These are phyloP conservation scores for Dipodomys merriami DNA, from an alignment of 2,113 vertebrate genomes.

Conservation along the genomic window DNA sequence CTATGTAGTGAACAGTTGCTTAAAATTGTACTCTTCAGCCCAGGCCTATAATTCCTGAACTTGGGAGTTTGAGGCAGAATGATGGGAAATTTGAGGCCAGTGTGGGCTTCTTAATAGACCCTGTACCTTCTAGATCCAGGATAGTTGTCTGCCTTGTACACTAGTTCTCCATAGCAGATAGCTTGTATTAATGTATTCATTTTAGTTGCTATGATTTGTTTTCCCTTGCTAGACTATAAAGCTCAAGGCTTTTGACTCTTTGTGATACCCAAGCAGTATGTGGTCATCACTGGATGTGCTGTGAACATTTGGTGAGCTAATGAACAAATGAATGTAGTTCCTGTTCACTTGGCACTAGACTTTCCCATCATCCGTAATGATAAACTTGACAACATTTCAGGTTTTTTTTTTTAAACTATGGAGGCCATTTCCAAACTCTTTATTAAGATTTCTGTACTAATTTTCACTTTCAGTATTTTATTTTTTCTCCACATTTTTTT, in stretches of 20 bases:
- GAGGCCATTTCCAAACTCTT: background rate
- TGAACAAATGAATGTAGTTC: background rate
- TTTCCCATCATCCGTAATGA: background rate
- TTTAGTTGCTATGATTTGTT: background rate
- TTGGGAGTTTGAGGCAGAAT: too few relatives aligned
- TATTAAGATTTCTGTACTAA: background rate
- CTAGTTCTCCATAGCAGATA: background rate
- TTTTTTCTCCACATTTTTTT: background rate
- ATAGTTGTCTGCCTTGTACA: background rate
- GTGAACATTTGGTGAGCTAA: background rate
- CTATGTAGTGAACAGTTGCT: background rate
- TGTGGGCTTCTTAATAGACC: too few relatives aligned
- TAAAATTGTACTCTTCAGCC: background rate
- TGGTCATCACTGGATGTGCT: background rate
- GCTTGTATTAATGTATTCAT: background rate
- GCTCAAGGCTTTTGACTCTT: background rate
- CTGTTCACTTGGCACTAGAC: background rate
- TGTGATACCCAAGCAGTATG: background rate
- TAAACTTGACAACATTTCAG: background rate
- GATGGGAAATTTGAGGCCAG: too few relatives aligned
- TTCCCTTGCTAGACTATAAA: background rate
- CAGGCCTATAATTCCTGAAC: too few relatives aligned
- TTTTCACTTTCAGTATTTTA: slow-evolving; percentile 1
- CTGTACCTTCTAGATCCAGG: background rate
- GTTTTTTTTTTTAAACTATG: background rate